Base-by-base conservation (phyloP, 2,113 vertebrate species). In the Proteles cristata region DNA sequence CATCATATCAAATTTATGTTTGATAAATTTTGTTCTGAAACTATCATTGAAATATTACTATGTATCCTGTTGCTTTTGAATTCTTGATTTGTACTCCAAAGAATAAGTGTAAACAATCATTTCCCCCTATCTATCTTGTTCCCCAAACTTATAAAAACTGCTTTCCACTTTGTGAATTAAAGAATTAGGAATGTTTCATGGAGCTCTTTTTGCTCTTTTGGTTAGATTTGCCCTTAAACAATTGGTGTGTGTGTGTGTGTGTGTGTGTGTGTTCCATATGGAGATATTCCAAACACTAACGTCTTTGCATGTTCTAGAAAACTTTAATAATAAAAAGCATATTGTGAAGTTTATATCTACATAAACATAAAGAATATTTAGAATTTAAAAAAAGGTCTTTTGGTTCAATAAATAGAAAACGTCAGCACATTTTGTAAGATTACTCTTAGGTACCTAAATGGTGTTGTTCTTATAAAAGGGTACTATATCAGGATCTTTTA, bases 11-110 rank as follows among this genome's bases (percentile, higher is more conserved):
- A 83, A 82, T 26, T 8, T 69, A 6, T 65, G 43, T 83, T 84
- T 73, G 8, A 92, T 28, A 93, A 93, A 82, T 25, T 74, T 69
- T 87, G 68, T 93, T 35, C 74, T 87, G 23, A 94, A 65, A 69
- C 77, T 35, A 61, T 61, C 31, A 33, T 6, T 58, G 28, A 79
- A 88, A 85, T 84, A 74, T 65, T 89, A 35, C 6, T 17, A 69
- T 7, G 11, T 14, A 12, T 85, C 15, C 28, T 85, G 33, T 14
- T 65, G 12, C 31, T 61, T 93, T 95, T 85, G 45, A 25, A 55
- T 43, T 90, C 16, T 65, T 95, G 16, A 76, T 76, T 9, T 71
- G 66, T 84, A 33, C 10, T 50, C 15, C 33, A 93, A 87, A 48
- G 31, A 80, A 33, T 76, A 88, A 89, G 88, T 73, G 4, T 11